Evolutionary conservation across 2,888 invertebrate species (phyloP), one percentile per base, ranked within the genome.

Genomic region (Oxystoma pomonae): DNA sequence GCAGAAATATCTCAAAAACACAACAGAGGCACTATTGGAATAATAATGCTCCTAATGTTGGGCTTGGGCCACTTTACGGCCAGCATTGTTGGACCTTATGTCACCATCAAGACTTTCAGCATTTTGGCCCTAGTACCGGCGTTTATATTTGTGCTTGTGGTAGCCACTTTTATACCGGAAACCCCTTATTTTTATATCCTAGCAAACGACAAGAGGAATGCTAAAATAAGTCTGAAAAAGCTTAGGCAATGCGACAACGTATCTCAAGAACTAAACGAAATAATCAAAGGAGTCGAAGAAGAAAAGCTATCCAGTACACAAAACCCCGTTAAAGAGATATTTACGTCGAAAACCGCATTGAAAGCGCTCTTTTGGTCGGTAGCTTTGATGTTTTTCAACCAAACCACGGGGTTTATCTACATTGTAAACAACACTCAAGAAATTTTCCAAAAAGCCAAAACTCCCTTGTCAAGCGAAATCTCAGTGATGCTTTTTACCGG

Each of bases 1-100:
- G 91, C 91, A 55, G 95, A 96, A 80, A 91, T 93, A 49, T 86
- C 93, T 2, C 89, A 91, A 82, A 86, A 88, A 61, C 87, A 88
- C 20, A 85, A 88, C 16, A 83, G 96, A 64, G 95, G 95, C 0
- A 58, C 64, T 1, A 64, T 71, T 7, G 69, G 71, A 3, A 65
- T 68, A 35, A 62, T 72, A 18, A 58, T 71, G 60, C 59, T 68
- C 0, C 61, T 72, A 5, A 68, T 68, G 55, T 21, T 71, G 1
- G 60, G 68, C 1, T 17, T 63, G 1, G 70, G 69, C 7, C 69
- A 70, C 49, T 59, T 72, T 16, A 62, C 71, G 9, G 56, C 66
- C 2, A 72, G 67, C 56, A 16, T 63, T 7, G 55, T 74, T 1
- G 72, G 71, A 1, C 73, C 74, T 5, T 70, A 65, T 65, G 67